Percentiles rank a stretch among this genome's conserved stretches.
These are phyloP conservation scores for Phallusia fumigata DNA, from an alignment of 23 tunicate genomes.

Conservation along the genomic window DNA sequence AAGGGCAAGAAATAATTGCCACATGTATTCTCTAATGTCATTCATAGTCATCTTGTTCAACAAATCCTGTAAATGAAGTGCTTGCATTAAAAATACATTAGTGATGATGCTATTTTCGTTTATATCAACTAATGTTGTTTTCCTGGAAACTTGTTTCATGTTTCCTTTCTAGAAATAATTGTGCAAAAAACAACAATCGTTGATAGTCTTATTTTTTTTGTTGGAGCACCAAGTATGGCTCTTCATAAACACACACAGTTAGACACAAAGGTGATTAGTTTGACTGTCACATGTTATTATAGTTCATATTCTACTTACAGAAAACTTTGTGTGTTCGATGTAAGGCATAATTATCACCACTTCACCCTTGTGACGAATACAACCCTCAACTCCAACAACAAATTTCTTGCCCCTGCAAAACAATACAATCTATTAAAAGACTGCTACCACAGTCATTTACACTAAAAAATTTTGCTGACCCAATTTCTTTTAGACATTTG, in stretches of 20 bases:
- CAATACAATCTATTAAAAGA: background rate
- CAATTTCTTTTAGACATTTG: constrained; percentile 73
- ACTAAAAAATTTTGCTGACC: constrained; percentile 31
- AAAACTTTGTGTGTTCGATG: constrained; percentile 50
- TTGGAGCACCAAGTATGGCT: no score
- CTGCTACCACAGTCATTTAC: background rate
- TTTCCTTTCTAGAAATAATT: no score
- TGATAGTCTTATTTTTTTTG: no score
- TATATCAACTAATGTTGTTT: no score
- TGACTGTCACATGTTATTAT: no score
- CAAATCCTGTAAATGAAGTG: constrained; percentile 39
- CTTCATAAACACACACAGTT: no score
- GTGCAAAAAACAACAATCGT: no score
- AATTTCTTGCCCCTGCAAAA: constrained; percentile 48
- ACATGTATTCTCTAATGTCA: constrained; percentile 72
- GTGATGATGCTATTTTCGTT: no score
- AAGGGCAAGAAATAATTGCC: constrained; percentile 49
- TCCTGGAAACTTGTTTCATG: no score
- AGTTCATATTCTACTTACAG: constrained; percentile 30
- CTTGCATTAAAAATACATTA: no score
- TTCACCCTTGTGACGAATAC: constrained; percentile 64
- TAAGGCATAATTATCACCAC: constrained; percentile 81
- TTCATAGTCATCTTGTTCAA: constrained; percentile 52
- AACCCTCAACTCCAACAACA: constrained; percentile 71
- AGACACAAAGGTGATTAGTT: no score